Evolutionary conservation across 2,888 invertebrate genomes (phyloP).

Genomic region (Sarcophaga subvicina): DNA sequence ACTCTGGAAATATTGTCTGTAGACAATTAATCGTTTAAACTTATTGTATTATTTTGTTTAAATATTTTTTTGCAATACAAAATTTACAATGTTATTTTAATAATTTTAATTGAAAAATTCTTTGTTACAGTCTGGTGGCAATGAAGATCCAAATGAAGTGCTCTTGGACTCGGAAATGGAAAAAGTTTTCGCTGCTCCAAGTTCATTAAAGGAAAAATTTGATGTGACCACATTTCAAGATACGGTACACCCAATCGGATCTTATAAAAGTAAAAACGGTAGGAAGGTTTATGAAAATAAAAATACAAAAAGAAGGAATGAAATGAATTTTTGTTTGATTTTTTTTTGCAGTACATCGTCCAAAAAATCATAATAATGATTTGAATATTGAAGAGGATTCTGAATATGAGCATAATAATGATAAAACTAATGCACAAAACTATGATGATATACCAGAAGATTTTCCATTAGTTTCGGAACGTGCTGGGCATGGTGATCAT

Average conservation of each 20-base stretch:
- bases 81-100: background rate
- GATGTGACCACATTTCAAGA: slow-evolving; percentile 84
- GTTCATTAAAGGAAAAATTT: slow-evolving; percentile 83
- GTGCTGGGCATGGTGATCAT: slow-evolving; percentile 81
- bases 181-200: slow-evolving; percentile 90
- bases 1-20: too few species aligned
- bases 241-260: slow-evolving; percentile 77
- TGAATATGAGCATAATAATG: slow-evolving; percentile 79
- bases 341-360: slow-evolving; percentile 76
- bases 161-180: slow-evolving; percentile 94
- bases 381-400: slow-evolving; percentile 80
- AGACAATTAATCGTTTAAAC: too few species aligned
- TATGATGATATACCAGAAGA: slow-evolving; percentile 81
- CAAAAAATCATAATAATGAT: slow-evolving; percentile 74
- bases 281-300: slow-evolving; percentile 47
- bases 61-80: background rate
- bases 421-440: slow-evolving; percentile 78
- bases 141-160: slow-evolving; percentile 86
- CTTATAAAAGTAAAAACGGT: slow-evolving; percentile 78
- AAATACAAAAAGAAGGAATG: too few species aligned
- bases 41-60: background rate
- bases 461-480: slow-evolving; percentile 82
- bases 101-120: slow-evolving; percentile 9
- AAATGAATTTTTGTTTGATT: background rate
- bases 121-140: slow-evolving; percentile 81